A percentile compares a stretch with the other conserved stretches of the same genome.
Evolutionary conservation across 2,113 vertebrate genomes (phyloP).

Genomic region (Cacatua alba): DNA sequence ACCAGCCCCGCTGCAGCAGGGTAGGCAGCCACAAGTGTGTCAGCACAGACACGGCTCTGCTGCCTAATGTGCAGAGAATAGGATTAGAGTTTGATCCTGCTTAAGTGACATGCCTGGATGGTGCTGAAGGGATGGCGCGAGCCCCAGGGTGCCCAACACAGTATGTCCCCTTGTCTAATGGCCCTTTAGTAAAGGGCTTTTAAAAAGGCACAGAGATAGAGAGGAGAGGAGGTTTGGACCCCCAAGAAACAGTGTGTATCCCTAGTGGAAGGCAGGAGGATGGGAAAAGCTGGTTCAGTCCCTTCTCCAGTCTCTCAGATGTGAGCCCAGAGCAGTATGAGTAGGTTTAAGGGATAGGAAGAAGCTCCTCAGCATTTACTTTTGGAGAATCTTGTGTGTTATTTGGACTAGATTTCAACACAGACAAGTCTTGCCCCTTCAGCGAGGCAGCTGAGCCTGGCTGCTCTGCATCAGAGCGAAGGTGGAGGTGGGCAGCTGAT

Average conservation of each 20-base stretch:
- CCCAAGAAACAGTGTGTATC: not conserved
- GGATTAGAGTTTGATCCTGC: conserved; percentile 36
- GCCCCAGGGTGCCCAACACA: not conserved
- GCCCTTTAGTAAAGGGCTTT: not conserved
- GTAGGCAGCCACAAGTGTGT: not conserved
- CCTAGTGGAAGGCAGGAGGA: not conserved
- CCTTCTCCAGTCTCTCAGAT: not conserved
- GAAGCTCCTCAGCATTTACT: not conserved
- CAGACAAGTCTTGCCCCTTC: too few relatives aligned
- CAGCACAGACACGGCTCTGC: not conserved
- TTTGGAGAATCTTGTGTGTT: not conserved
- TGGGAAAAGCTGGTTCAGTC: not conserved
- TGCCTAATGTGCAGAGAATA: not conserved
- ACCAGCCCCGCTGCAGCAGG: not conserved
- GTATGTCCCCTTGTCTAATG: not conserved
- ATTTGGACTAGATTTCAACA: not conserved
- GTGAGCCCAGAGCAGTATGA: not conserved
- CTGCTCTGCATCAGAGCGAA: not conserved
- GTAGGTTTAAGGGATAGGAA: not conserved
- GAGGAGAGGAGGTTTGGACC: not conserved
- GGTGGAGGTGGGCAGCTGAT: not conserved
- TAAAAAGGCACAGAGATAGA: not conserved
- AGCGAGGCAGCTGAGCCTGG: not conserved
- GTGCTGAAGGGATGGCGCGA: rapidly evolving
- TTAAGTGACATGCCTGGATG: not conserved